Conservation (phyloP, 2,797 vertebrate species). For the Helarctos malayanus region DNA sequence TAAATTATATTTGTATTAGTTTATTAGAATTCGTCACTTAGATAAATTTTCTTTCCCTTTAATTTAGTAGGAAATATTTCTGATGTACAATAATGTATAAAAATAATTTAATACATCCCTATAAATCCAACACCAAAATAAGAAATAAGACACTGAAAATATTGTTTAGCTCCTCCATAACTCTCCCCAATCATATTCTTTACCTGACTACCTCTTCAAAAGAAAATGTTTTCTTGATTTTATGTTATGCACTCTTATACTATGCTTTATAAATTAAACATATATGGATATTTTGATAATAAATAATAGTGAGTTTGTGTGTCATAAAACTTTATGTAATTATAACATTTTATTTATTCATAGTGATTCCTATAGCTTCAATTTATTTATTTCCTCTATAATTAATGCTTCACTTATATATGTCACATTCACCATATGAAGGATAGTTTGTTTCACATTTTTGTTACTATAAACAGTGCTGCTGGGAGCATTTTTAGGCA, state of each 20-base stretch:
- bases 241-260: background rate
- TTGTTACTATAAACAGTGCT: background rate
- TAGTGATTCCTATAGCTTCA: background rate
- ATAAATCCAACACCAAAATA: background rate
- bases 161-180: background rate
- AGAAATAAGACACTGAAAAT: background rate
- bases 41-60: background rate
- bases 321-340: background rate
- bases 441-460: background rate
- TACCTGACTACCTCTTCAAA: background rate
- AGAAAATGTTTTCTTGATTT: background rate
- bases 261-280: background rate
- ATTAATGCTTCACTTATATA: background rate
- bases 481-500: background rate
- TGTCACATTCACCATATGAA: background rate
- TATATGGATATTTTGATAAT: background rate
- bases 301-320: background rate
- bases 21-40: background rate
- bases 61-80: background rate
- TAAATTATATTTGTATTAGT: background rate
- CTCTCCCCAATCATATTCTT: background rate
- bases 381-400: constrained; percentile 1
- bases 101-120: background rate
- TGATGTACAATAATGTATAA: background rate
- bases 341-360: background rate